phyloP scores from a whole-genome alignment of 1,140 invertebrate genomes.

The Aphidius ervi region DNA sequence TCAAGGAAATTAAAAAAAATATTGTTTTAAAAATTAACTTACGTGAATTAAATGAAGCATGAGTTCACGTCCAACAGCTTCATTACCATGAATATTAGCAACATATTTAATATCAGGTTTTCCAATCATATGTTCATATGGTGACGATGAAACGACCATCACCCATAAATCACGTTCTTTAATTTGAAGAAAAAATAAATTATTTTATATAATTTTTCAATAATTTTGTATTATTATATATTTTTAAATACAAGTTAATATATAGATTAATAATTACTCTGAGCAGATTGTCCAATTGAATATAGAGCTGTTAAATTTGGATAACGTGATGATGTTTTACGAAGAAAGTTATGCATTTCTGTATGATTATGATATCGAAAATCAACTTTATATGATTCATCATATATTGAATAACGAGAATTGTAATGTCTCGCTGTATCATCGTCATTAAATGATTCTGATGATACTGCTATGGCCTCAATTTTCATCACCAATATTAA shows the following conservation, averaged over 20 bases:
- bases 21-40: conserved; percentile 33
- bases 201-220: neutral
- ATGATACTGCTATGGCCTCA: neutral
- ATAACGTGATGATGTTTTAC: conserved; percentile 71
- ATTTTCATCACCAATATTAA: neutral
- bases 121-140: conserved; percentile 85
- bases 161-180: conserved; percentile 91
- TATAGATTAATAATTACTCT: conserved; percentile 60
- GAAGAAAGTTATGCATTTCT: conserved; percentile 77
- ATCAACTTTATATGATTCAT: conserved; percentile 57
- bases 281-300: conserved; percentile 88
- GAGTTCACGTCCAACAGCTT: conserved; percentile 83
- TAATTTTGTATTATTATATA: no score
- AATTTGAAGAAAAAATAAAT: conserved; percentile 11
- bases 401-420: conserved; percentile 41
- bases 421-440: conserved; percentile 41
- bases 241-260: no score
- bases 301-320: conserved; percentile 84
- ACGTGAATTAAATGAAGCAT: conserved; percentile 83
- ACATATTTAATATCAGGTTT: conserved; percentile 91
- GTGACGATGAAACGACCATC: conserved; percentile 86
- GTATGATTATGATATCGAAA: conserved; percentile 90
- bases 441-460: conserved; percentile 24
- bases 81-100: conserved; percentile 88
- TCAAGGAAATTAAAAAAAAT: no score